phyloP scores from a whole-genome alignment of 2,888 invertebrate genomes.

The Melipona bicolor region DNA sequence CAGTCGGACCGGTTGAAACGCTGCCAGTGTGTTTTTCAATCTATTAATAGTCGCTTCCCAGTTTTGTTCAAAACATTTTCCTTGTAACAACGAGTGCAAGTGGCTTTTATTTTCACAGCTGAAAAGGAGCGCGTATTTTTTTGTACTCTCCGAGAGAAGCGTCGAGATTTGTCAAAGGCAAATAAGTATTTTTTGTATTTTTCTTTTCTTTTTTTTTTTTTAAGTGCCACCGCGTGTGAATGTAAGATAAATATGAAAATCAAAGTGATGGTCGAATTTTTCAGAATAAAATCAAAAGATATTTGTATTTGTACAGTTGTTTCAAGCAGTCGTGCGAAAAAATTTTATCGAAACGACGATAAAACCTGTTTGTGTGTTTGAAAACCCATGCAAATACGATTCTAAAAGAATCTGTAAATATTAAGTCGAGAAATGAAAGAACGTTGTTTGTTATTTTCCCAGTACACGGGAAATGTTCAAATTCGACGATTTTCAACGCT shows the following conservation, averaged over 20 bases:
- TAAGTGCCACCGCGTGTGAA: not conserved
- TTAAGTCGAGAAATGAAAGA: not conserved
- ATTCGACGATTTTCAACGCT: not conserved
- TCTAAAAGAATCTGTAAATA: constrained; percentile 1
- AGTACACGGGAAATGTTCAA: not conserved
- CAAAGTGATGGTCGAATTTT: not conserved
- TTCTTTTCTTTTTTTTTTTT: too few species aligned
- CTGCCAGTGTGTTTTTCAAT: constrained; percentile 38
- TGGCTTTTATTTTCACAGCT: constrained; percentile 29
- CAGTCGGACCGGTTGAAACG: constrained; percentile 21
- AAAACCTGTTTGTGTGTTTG: not conserved
- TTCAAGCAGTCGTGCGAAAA: not conserved
- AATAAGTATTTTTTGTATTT: not conserved
- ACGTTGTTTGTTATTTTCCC: not conserved
- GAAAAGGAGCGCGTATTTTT: not conserved
- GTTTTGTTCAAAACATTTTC: constrained; percentile 35
- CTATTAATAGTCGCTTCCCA: constrained; percentile 39
- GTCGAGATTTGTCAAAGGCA: not conserved
- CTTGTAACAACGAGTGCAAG: constrained; percentile 18
- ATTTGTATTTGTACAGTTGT: not conserved
- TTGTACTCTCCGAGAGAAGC: not conserved
- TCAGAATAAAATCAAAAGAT: too few species aligned
- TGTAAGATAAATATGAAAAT: not conserved
- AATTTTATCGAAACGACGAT: not conserved
- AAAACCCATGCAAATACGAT: not conserved